Percentiles rank a stretch among this genome's conserved stretches.
These are phyloP conservation scores for Cranoglanis bouderius DNA, from an alignment of 2,113 vertebrate species.

Conservation along the genomic window DNA sequence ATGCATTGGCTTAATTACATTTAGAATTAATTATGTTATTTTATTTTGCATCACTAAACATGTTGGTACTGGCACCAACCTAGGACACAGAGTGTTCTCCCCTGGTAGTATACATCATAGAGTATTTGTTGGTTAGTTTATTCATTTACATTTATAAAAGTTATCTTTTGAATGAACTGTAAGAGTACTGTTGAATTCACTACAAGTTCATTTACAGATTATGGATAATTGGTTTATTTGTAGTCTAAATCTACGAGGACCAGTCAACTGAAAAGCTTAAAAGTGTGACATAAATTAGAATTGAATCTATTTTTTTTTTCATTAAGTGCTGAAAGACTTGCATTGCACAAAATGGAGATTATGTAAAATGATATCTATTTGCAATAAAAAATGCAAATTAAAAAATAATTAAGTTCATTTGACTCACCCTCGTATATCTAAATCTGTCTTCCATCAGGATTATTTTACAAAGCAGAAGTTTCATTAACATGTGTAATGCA, in stretches of 20 bases:
- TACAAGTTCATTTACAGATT: not conserved
- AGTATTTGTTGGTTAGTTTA: not conserved
- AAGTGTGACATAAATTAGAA: not conserved
- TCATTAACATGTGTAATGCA: not conserved
- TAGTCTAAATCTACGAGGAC: not conserved
- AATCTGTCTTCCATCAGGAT: not conserved
- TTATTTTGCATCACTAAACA: constrained; percentile 7
- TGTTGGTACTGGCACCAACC: not conserved
- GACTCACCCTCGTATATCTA: not conserved
- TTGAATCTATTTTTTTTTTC: not conserved
- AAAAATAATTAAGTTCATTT: not conserved
- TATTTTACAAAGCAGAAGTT: not conserved
- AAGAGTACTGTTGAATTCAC: not conserved
- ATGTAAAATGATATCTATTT: not conserved
- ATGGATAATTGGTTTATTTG: not conserved
- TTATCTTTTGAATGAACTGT: not conserved
- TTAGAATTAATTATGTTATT: not conserved
- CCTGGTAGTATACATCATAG: not conserved
- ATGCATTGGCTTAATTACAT: constrained; percentile 12
- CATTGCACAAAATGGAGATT: not conserved
- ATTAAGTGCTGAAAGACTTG: not conserved
- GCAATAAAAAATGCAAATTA: not conserved
- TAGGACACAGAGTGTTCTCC: not conserved
- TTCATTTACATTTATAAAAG: not conserved
- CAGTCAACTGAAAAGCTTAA: not conserved